Evolutionary conservation across 2,888 invertebrate genomes (phyloP).

Genomic region (Diadegma fenestrale): DNA sequence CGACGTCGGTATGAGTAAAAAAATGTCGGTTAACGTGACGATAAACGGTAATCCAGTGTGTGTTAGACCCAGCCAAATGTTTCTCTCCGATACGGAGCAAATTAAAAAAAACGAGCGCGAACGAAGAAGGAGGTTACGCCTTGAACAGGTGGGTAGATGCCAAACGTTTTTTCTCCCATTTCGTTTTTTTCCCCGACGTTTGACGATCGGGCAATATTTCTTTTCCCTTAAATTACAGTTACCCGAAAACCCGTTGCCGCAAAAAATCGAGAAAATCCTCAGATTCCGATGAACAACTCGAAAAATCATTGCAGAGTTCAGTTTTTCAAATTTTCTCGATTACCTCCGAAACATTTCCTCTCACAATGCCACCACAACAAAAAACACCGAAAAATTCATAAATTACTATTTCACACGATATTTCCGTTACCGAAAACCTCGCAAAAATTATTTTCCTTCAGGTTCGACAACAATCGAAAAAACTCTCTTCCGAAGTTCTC

Average conservation of each 20-base stretch:
- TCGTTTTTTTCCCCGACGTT: constrained; percentile 27
- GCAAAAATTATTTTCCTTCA: constrained; percentile 74
- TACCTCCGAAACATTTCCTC: neutral
- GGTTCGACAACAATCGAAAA: constrained; percentile 88
- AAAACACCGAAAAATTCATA: neutral
- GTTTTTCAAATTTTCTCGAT: neutral
- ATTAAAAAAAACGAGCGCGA: constrained; percentile 86
- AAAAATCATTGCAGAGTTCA: constrained; percentile 8
- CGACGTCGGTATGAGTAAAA: constrained; percentile 58
- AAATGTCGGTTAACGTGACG: constrained; percentile 88
- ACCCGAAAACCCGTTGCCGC: neutral
- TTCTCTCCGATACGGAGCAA: constrained; percentile 86
- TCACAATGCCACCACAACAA: too few relatives aligned
- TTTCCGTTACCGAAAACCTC: neutral
- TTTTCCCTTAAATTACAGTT: neutral
- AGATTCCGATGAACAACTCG: neutral
- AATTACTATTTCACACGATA: too few relatives aligned
- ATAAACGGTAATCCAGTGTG: constrained; percentile 87
- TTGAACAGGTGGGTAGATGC: constrained; percentile 86
- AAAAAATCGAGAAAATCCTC: neutral
- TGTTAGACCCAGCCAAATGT: constrained; percentile 85
- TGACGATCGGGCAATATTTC: constrained; percentile 7
- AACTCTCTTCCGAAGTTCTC: constrained; percentile 86
- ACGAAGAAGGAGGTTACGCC: constrained; percentile 87
- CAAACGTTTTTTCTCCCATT: constrained; percentile 36